Percentiles rank a stretch among this genome's conserved stretches.
These are phyloP conservation scores for Drosophila mimica DNA, from an alignment of 2,888 invertebrate genomes.

Conservation along the genomic window DNA sequence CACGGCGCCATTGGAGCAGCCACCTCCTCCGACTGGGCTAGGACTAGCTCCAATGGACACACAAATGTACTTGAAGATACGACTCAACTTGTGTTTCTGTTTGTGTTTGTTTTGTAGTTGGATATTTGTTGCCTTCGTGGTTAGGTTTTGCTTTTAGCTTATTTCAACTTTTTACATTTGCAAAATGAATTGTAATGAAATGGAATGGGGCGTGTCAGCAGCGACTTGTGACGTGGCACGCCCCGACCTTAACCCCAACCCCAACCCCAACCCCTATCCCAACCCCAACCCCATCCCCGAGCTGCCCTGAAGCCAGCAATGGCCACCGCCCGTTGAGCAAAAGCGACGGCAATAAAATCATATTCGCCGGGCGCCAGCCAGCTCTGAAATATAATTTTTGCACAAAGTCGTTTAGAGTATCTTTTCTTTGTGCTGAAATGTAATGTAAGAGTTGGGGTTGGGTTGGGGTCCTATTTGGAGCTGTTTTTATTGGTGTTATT, in stretches of 20 bases:
- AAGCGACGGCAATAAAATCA: slow-evolving; percentile 75
- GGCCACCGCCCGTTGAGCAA: slow-evolving; percentile 47
- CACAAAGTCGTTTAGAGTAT: slow-evolving; percentile 69
- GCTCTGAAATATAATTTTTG: slow-evolving; percentile 75
- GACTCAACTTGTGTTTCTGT: slow-evolving; percentile 3
- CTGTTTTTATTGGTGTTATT: slow-evolving; percentile 77
- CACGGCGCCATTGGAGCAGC: slow-evolving; percentile 66
- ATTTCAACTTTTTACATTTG: slow-evolving; percentile 77
- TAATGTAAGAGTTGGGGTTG: not conserved
- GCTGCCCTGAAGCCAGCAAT: slow-evolving; percentile 39
- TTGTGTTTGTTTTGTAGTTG: slow-evolving; percentile 20
- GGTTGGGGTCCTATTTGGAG: slow-evolving; percentile 40
- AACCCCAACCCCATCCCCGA: not conserved
- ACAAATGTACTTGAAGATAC: slow-evolving; percentile 44
- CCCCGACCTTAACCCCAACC: slow-evolving; percentile 20
- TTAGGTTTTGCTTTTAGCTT: slow-evolving; percentile 45
- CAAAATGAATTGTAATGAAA: slow-evolving; percentile 80
- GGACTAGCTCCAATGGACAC: slow-evolving; percentile 17
- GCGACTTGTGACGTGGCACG: slow-evolving; percentile 33
- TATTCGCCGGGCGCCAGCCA: slow-evolving; percentile 85
- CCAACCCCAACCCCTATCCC: not conserved
- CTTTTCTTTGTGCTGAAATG: slow-evolving; percentile 33
- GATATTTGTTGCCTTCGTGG: slow-evolving; percentile 18
- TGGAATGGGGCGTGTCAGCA: slow-evolving; percentile 42
- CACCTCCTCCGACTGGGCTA: slow-evolving; percentile 21